phyloP scores from a whole-genome alignment of 2,888 invertebrate genomes.

The Rotaria socialis region DNA sequence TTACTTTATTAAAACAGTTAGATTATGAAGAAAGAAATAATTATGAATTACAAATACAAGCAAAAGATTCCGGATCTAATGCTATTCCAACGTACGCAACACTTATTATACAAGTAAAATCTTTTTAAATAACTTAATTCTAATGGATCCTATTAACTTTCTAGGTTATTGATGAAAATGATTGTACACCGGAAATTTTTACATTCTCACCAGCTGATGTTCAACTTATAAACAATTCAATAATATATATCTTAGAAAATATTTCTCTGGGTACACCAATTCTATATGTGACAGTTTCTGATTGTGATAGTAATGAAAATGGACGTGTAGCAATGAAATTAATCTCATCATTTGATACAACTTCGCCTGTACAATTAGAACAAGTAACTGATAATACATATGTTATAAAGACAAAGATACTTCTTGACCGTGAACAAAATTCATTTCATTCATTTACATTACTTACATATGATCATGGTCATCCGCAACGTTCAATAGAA shows the following conservation, averaged over 20 bases:
- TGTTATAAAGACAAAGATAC: neutral
- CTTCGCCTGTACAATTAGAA: neutral
- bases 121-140: too few relatives aligned
- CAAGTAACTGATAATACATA: conserved; percentile 20
- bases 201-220: conserved; percentile 21
- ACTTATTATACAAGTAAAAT: neutral
- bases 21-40: conserved; percentile 37
- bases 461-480: neutral
- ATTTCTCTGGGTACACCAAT: neutral
- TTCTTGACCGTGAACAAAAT: conserved; percentile 1
- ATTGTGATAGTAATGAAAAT: conserved; percentile 22
- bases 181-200: neutral
- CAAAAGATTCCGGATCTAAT: conserved; percentile 17
- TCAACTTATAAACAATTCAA: neutral
- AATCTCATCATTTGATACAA: neutral
- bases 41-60: conserved; percentile 36
- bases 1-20: neutral
- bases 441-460: conserved; percentile 14
- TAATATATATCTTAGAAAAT: conserved; percentile 19
- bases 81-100: neutral
- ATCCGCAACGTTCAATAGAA: neutral
- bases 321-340: neutral
- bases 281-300: neutral
- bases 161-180: conserved; percentile 12
- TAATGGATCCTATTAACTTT: neutral